Evolutionary conservation across 2,888 invertebrate genomes (phyloP).

Genomic region (Pterostichus niger): DNA sequence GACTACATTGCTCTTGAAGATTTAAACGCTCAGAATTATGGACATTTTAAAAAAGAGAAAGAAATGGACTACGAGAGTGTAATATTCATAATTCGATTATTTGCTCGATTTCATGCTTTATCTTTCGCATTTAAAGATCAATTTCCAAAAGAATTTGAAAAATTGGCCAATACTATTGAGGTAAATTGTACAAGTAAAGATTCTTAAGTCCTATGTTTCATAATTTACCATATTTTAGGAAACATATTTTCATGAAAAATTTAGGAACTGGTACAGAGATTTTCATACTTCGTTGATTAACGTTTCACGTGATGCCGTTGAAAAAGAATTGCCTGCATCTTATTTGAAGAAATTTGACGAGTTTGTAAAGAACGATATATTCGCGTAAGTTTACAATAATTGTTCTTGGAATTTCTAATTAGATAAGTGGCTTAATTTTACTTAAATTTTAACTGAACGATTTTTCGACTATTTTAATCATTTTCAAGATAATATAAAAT

Average conservation of each 20-base stretch:
- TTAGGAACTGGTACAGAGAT: constrained; percentile 80
- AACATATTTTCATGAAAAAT: constrained; percentile 80
- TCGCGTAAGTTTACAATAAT: constrained; percentile 73
- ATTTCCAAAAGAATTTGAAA: constrained; percentile 73
- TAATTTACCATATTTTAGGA: constrained; percentile 75
- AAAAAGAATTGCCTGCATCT: constrained; percentile 81
- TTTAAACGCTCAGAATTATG: constrained; percentile 74
- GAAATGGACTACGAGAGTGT: constrained; percentile 73
- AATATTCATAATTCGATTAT: constrained; percentile 73
- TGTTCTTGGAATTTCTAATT: no score
- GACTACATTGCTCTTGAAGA: constrained; percentile 77
- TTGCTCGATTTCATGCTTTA: constrained; percentile 77
- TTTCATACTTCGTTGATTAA: constrained; percentile 79
- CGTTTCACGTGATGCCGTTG: constrained; percentile 82
- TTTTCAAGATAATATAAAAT: no score
- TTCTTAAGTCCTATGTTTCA: neutral
- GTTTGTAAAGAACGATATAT: constrained; percentile 79
- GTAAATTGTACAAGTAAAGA: constrained; percentile 68
- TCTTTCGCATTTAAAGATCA: constrained; percentile 77
- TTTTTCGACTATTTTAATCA: no score
- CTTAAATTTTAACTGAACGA: no score
- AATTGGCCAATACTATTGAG: constrained; percentile 69
- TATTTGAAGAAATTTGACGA: constrained; percentile 80
- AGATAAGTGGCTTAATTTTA: no score
- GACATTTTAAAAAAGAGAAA: constrained; percentile 72